Conservation (phyloP, 1,140 invertebrate species). For the Maniola jurtina region DNA sequence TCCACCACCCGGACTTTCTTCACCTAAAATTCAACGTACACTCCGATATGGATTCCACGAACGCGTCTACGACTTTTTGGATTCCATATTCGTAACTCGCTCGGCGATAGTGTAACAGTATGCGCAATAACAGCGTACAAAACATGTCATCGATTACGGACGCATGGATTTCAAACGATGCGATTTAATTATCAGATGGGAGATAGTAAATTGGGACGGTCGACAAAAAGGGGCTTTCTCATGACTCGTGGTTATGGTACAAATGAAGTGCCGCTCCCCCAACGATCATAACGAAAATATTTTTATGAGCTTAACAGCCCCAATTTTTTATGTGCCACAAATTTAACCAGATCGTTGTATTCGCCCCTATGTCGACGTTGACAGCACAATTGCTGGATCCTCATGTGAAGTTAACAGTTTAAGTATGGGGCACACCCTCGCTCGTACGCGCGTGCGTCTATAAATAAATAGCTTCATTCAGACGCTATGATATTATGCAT, state of each 20-base stretch:
- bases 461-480: slow-evolving; percentile 48
- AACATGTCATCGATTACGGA: slow-evolving; percentile 7
- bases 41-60: slow-evolving; percentile 40
- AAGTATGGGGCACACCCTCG: slow-evolving; percentile 35
- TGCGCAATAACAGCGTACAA: neutral
- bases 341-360: slow-evolving; percentile 25
- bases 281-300: slow-evolving; percentile 10
- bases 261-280: slow-evolving; percentile 9
- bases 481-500: slow-evolving; percentile 45
- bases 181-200: slow-evolving; percentile 1
- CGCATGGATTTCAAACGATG: slow-evolving; percentile 3
- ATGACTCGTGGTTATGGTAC: slow-evolving; percentile 7
- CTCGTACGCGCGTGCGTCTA: slow-evolving; percentile 36
- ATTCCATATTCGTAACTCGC: slow-evolving; percentile 1
- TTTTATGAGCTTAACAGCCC: slow-evolving; percentile 19
- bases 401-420: slow-evolving; percentile 31
- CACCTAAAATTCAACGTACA: slow-evolving; percentile 49
- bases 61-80: slow-evolving; percentile 34
- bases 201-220: neutral
- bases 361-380: slow-evolving; percentile 34
- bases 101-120: slow-evolving; percentile 3
- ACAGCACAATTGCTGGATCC: slow-evolving; percentile 42
- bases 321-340: slow-evolving; percentile 16
- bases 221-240: slow-evolving; percentile 8
- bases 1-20: slow-evolving; percentile 59